Base-by-base conservation (phyloP, 2,113 vertebrate genomes). In the Equus quagga region DNA sequence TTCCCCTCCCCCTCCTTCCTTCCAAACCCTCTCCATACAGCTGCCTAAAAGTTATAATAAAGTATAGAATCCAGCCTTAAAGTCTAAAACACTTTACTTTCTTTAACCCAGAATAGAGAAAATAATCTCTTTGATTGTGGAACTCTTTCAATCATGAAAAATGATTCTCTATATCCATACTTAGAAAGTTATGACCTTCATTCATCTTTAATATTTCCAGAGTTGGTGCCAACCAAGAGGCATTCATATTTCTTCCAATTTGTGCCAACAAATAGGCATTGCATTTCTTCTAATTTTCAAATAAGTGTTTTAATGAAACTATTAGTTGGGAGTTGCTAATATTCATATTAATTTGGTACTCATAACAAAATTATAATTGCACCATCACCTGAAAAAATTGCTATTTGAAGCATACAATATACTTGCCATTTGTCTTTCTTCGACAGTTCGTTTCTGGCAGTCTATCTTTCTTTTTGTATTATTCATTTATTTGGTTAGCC, bases 61-160 rank as follows among this genome's bases (percentile, higher is more conserved):
- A 75, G 56, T 44, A 58, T 62, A 64, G 51, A 86, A 69, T 95
- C 58, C 19, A 84, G n/a, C 19, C 19, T 75, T 96, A 80, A 93
- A n/a, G 33, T 70, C 33, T 44, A 90, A 73, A 51, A 58, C 26
- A 78, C 24, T 41, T 41, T 64, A 81, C 8, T n/a, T 91, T 82
- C 88, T 64, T 62, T 58, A 97, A 65, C 15, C 5, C 3, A 81
- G n/a, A 85, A 80, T 5, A 92, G 36, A 94, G 41, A 89, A 97
- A 92, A 85, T 36, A 60, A 33, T 58, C 5, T 80, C 41, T 83
- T 54, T 70, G 79, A 81, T 64, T 83, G 58, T 28, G 46, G 17
- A 92, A 92, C 23, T 76, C 41, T 84, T 94, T 85, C 60, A 96
- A 76, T 21, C 67, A 89, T 51, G 17, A 94, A 76, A 95, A 96